These are phyloP conservation scores for Mormyrus lacerda DNA, from an alignment of 2,113 vertebrate species.

Conservation along the genomic window DNA sequence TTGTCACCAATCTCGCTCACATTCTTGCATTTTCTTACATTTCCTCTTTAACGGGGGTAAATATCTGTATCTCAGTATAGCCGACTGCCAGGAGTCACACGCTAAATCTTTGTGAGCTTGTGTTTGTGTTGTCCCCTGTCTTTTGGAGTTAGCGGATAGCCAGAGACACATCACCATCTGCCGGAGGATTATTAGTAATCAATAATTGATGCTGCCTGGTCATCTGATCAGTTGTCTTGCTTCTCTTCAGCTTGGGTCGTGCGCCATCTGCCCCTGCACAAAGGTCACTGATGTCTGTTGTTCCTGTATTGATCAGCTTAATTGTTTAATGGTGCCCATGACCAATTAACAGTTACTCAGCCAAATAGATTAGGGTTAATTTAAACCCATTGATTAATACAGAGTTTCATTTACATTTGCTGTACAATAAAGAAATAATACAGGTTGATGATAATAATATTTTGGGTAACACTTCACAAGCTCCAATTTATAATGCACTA, in stretches of 20 bases:
- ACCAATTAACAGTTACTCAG: constrained; percentile 15
- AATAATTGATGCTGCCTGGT: constrained; percentile 14
- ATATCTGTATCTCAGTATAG: neutral
- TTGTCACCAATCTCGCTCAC: neutral
- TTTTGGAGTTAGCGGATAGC: neutral
- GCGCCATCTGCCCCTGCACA: constrained; percentile 9
- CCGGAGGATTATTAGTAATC: constrained; percentile 1
- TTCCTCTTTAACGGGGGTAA: neutral
- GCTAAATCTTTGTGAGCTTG: neutral
- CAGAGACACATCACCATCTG: constrained; percentile 10
- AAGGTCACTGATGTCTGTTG: constrained; percentile 10
- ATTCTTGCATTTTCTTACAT: neutral
- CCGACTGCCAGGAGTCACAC: neutral
- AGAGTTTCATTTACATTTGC: neutral
- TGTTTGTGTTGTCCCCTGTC: neutral
- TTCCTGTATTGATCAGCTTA: constrained; percentile 7
- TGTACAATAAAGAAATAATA: neutral
- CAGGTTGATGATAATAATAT: neutral
- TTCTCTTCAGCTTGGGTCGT: neutral
- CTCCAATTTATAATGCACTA: neutral
- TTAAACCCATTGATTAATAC: neutral
- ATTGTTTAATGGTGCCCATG: constrained; percentile 19
- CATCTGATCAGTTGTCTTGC: neutral
- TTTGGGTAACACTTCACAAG: neutral
- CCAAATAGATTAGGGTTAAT: neutral